These are phyloP conservation scores for Tridacna crocea DNA, from an alignment of 2,888 invertebrate genomes.

Conservation along the genomic window DNA sequence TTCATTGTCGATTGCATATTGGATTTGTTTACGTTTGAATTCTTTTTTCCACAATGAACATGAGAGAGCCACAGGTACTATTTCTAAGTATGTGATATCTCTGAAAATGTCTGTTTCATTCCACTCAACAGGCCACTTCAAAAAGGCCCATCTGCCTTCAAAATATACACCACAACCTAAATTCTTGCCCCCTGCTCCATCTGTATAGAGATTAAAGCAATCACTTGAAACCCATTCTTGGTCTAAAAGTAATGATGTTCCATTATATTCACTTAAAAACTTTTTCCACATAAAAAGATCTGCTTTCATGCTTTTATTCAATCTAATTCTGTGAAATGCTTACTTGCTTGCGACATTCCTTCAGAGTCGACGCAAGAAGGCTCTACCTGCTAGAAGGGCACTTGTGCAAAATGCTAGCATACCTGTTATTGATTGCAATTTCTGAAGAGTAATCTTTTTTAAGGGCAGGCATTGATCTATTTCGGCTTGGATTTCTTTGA, in stretches of 20 bases:
- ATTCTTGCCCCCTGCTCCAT: constrained; percentile 32
- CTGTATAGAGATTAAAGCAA: constrained; percentile 37
- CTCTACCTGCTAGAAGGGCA: constrained; percentile 36
- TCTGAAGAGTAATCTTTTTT: no score
- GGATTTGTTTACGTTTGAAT: constrained; percentile 29
- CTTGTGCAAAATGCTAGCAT: constrained; percentile 33
- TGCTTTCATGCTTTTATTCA: constrained; percentile 23
- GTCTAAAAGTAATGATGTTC: constrained; percentile 35
- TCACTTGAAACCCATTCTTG: constrained; percentile 36
- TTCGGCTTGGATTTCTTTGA: no score
- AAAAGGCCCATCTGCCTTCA: no score
- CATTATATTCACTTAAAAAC: constrained; percentile 27
- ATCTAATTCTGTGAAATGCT: constrained; percentile 39
- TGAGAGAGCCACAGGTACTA: constrained; percentile 27
- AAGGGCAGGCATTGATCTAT: no score
- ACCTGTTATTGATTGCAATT: no score
- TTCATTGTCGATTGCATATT: constrained; percentile 32
- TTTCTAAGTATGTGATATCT: constrained; percentile 40
- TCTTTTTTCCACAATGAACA: constrained; percentile 29
- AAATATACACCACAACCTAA: constrained; percentile 45
- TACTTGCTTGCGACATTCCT: constrained; percentile 32
- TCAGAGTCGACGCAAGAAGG: constrained; percentile 33
- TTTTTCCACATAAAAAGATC: constrained; percentile 41
- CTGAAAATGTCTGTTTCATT: constrained; percentile 7
- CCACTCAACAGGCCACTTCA: no score